These are phyloP conservation scores for Eulemur rubriventer DNA, from an alignment of 2,797 vertebrate genomes.

Conservation along the genomic window DNA sequence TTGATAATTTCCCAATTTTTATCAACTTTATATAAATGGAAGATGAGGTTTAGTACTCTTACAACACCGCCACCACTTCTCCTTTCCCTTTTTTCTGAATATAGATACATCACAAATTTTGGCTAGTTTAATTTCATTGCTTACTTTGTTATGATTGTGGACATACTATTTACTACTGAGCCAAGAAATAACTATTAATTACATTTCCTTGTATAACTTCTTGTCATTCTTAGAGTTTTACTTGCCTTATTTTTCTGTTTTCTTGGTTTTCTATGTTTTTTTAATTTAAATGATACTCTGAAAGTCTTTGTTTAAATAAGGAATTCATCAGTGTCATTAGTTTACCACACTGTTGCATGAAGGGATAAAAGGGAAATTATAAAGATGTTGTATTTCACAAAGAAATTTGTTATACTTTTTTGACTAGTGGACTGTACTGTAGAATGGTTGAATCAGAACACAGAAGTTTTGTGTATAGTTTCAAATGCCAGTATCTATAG, in stretches of 20 bases:
- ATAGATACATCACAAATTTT: neutral
- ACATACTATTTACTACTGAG: neutral
- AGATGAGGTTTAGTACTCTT: neutral
- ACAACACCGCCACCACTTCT: neutral
- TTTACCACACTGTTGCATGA: neutral
- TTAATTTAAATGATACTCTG: neutral
- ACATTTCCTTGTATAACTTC: neutral
- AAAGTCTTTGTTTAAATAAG: constrained; percentile 9
- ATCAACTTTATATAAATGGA: neutral
- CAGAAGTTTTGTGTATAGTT: neutral
- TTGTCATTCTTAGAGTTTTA: neutral
- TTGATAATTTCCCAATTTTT: neutral
- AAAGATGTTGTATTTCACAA: neutral
- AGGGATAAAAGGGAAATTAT: constrained; percentile 6
- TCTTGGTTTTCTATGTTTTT: neutral
- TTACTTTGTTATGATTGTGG: neutral
- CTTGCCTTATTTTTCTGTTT: neutral
- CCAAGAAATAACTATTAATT: neutral
- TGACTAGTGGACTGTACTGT: neutral
- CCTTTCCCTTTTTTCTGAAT: neutral
- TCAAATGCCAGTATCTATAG: neutral
- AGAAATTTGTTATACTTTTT: neutral
- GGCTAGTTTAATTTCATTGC: neutral
- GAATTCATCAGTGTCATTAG: neutral
- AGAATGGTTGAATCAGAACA: neutral